These are phyloP conservation scores for Lerema accius DNA, from an alignment of 1,140 invertebrate species.

Conservation along the genomic window DNA sequence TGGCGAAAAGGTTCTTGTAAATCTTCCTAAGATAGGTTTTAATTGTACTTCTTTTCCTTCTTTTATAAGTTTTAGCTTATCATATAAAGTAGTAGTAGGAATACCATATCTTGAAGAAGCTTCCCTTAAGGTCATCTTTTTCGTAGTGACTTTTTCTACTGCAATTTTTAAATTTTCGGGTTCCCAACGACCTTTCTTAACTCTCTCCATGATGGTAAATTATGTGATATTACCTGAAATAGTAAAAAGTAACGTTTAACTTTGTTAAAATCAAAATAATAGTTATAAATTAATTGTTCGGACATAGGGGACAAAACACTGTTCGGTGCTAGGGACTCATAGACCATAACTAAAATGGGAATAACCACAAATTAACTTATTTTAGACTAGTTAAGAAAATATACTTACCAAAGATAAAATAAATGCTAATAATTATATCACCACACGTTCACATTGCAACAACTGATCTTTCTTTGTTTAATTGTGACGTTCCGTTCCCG, in stretches of 20 bases:
- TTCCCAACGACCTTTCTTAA: conserved; percentile 17
- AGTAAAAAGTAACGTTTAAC: conserved; percentile 4
- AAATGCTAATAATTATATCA: neutral
- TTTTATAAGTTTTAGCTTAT: conserved; percentile 25
- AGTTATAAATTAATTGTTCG: conserved; percentile 5
- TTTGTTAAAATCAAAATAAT: neutral
- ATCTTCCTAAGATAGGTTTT: conserved; percentile 14
- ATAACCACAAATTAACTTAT: conserved; percentile 7
- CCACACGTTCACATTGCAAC: neutral
- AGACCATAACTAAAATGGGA: conserved; percentile 4
- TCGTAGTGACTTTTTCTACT: conserved; percentile 24
- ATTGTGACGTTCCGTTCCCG: neutral
- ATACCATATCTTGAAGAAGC: conserved; percentile 1
- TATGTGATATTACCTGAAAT: conserved; percentile 13
- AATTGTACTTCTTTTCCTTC: conserved; percentile 21
- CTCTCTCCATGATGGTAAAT: conserved; percentile 3
- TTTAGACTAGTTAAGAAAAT: neutral
- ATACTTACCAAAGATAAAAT: neutral
- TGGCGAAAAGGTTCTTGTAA: conserved; percentile 18
- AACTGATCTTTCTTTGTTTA: neutral
- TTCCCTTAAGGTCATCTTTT: conserved; percentile 15
- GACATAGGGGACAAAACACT: conserved; percentile 4
- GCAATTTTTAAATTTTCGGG: conserved; percentile 23
- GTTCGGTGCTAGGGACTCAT: conserved; percentile 14
- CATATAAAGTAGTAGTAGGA: conserved; percentile 6